These are phyloP conservation scores for Helicolenus hilgendorfi DNA, from an alignment of 2,797 vertebrate genomes.

Conservation along the genomic window DNA sequence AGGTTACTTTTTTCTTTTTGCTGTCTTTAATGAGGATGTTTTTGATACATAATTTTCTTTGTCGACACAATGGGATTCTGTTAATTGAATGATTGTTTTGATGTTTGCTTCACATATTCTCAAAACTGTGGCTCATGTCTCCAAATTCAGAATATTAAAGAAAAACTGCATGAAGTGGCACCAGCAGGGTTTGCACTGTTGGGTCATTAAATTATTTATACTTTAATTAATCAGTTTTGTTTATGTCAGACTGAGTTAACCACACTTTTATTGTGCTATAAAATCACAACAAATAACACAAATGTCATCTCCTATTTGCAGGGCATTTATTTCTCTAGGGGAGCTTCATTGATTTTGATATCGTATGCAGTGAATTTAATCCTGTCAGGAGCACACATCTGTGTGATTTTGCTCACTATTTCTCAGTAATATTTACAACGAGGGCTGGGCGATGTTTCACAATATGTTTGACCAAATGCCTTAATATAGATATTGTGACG, in stretches of 20 bases:
- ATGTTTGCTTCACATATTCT: not conserved
- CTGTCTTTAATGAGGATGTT: not conserved
- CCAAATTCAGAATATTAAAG: not conserved
- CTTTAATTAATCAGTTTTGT: not conserved
- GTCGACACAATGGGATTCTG: not conserved
- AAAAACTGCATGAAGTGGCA: not conserved
- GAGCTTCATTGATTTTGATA: not conserved
- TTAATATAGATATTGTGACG: no score
- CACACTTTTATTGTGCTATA: not conserved
- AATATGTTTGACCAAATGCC: no score
- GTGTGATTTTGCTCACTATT: not conserved
- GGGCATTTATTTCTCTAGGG: not conserved
- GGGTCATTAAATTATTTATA: not conserved
- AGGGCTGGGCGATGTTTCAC: no score
- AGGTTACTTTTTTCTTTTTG: not conserved
- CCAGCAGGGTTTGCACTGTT: not conserved
- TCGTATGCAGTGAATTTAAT: not conserved
- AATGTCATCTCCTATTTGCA: not conserved
- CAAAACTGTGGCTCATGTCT: not conserved
- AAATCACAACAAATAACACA: not conserved
- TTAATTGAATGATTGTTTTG: not conserved
- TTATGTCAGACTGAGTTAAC: not conserved
- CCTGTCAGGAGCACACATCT: not conserved
- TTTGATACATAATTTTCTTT: not conserved
- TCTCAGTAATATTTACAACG: not conserved